These are phyloP conservation scores for Trochalopteron elliotii DNA, from an alignment of 2,113 vertebrate species.

Conservation along the genomic window DNA sequence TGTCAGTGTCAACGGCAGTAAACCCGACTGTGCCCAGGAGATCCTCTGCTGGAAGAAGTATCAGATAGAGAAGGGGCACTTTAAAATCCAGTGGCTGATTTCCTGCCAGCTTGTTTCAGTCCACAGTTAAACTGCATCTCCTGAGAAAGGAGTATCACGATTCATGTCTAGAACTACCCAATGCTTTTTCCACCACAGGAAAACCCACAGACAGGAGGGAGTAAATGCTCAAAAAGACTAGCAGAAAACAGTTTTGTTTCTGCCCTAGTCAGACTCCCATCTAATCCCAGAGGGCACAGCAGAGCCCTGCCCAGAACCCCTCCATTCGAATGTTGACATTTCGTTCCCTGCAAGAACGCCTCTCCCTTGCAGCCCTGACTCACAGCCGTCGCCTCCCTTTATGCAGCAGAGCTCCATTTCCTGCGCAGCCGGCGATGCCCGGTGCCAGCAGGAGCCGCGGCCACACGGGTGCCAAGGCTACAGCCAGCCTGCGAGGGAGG, in stretches of 20 bases:
- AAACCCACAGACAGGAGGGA: background rate
- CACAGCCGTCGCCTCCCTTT: background rate
- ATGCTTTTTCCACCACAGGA: background rate
- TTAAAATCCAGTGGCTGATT: background rate
- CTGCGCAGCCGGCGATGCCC: rapidly evolving
- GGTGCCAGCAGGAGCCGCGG: background rate
- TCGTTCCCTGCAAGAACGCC: background rate
- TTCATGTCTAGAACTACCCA: background rate
- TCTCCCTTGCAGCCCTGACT: background rate
- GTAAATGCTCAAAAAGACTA: rapidly evolving
- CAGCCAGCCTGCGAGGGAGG: too few species aligned
- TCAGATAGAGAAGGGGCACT: background rate
- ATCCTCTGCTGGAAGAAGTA: background rate
- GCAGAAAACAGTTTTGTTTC: background rate
- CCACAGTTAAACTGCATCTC: background rate
- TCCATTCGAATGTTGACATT: background rate
- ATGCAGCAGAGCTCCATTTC: background rate
- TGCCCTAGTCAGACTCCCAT: background rate
- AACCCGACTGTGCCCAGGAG: background rate
- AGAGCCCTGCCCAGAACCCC: background rate
- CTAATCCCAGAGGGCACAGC: background rate
- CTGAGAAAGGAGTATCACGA: background rate
- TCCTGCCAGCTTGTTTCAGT: background rate
- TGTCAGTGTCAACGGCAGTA: background rate
- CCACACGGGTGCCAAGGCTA: background rate